Conservation (phyloP, 2,797 vertebrate genomes). For the Podargus strigoides region DNA sequence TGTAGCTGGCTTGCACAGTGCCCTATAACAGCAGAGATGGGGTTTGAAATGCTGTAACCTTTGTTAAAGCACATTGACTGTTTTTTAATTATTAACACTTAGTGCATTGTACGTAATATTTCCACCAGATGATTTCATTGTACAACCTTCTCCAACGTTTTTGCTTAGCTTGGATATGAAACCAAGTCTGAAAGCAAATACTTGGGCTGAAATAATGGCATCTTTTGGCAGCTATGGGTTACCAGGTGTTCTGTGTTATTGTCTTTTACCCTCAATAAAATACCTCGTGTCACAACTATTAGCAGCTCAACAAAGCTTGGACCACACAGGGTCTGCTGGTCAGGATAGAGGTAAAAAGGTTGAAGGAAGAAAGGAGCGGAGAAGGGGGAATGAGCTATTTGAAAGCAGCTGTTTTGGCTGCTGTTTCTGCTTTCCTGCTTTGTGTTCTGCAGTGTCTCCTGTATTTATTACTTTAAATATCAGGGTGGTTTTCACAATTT, state of each 20-base stretch:
- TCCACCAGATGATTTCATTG: not conserved
- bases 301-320: not conserved
- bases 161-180: not conserved
- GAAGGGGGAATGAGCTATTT: not conserved
- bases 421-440: not conserved
- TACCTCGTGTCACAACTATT: not conserved
- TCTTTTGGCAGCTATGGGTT: conserved; percentile 50
- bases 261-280: conserved; percentile 38
- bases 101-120: not conserved
- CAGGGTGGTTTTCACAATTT: not conserved
- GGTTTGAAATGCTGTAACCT: not conserved
- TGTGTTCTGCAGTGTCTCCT: not conserved
- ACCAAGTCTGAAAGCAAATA: conserved; percentile 24
- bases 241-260: conserved; percentile 53
- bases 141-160: not conserved
- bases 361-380: not conserved
- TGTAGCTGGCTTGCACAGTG: not conserved
- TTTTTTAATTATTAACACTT: not conserved
- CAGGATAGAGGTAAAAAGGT: not conserved
- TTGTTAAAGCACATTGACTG: not conserved
- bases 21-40: not conserved
- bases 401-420: conserved; percentile 7
- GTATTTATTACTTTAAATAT: not conserved
- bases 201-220: conserved; percentile 8
- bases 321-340: conserved; percentile 39